phyloP scores from a whole-genome alignment of 2,888 invertebrate genomes.

The Chymomyza procnemis region DNA sequence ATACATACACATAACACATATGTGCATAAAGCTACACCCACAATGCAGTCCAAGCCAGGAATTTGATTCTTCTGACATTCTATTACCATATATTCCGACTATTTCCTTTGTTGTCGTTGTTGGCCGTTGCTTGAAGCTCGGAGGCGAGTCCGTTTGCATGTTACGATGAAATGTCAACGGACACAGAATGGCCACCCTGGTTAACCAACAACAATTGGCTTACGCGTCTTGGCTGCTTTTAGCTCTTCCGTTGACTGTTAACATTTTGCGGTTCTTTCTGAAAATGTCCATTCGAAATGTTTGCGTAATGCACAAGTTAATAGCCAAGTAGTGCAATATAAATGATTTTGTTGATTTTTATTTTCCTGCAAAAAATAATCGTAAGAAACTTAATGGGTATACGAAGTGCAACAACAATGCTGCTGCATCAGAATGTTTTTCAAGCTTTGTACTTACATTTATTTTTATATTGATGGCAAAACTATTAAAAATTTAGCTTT shows the following conservation, averaged over 20 bases:
- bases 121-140: background rate
- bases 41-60: background rate
- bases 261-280: background rate
- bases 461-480: too few species aligned
- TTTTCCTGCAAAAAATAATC: too few species aligned
- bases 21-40: background rate
- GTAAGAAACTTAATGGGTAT: background rate
- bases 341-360: background rate
- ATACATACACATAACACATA: too few species aligned
- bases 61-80: constrained; percentile 32
- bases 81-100: constrained; percentile 17
- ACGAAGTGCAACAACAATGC: background rate
- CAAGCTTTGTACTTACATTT: too few species aligned
- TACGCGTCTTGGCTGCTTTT: background rate
- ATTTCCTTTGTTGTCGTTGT: constrained; percentile 24
- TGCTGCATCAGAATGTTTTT: too few species aligned
- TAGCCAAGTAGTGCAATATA: background rate
- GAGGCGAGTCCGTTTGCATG: background rate
- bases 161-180: constrained; percentile 19
- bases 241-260: background rate
- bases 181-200: constrained; percentile 51
- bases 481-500: too few species aligned
- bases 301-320: background rate
- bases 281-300: background rate
- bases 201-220: constrained; percentile 28